Base-by-base conservation (phyloP, 2,113 vertebrate species). In the Spheniscus mendiculus region DNA sequence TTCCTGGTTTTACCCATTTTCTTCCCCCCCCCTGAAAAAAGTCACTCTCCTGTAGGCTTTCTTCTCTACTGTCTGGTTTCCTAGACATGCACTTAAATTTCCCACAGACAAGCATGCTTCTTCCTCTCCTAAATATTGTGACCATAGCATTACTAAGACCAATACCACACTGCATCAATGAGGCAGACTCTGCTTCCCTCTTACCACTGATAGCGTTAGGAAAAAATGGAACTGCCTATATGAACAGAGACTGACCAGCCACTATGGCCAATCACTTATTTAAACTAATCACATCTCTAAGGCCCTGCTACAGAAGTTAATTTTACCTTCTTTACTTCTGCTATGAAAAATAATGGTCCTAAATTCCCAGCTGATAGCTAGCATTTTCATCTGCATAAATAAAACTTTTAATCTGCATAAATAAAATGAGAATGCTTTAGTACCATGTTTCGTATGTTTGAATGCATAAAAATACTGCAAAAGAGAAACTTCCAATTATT, bases 151-250 rank as follows among this genome's bases (percentile, higher is more conserved):
- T 67, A 62, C 8, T 47, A 40, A 61, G 40, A 42, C 16, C 47
- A 25, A 58, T 32, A 47, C 15, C 14, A 20, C 34, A 40, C 36
- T 38, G 26, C 42, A 45, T 44, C 20, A 62, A 22, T 8, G 29
- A 52, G 47, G 70, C 16, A 81, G 67, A 70, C 6, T 38, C 49
- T 63, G 40, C 47, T 82, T 89, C 55, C 16, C 27, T 89, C 50
- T 84, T n/a, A 32, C 10, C 25, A 52, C 49, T 34, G 52, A 19
- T 0, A 73, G 5, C 1, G 0, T 36, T 0, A 32, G 21, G 4
- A 62, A 85, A 63, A 79, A 71, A 44, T 15, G 7, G 29, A 84
- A 53, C 13, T 49, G 13, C 22, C 47, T 52, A 7, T 5, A 30
- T 23, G 25, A 86, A 45, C 10, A 81, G 12, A 74, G n/a, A 53